Evolutionary conservation across 2,888 invertebrate genomes (phyloP).

Genomic region (Temnothorax ravouxi): DNA sequence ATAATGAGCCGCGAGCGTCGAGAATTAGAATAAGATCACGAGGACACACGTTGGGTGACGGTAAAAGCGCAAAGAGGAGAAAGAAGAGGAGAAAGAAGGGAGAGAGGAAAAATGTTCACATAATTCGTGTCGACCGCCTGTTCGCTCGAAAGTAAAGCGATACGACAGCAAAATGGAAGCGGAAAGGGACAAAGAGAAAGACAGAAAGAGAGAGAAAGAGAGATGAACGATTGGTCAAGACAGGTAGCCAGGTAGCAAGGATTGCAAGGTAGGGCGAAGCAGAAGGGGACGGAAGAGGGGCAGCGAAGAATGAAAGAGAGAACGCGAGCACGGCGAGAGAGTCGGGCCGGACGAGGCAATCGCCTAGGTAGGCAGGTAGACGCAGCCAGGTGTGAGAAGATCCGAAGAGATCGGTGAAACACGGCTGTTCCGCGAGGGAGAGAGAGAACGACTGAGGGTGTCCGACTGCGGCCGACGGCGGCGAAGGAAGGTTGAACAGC

Average conservation of each 20-base stretch:
- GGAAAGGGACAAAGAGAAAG: conserved; percentile 27
- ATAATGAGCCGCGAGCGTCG: conserved; percentile 71
- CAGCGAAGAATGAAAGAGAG: conserved; percentile 30
- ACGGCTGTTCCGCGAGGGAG: conserved; percentile 67
- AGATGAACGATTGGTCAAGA: conserved; percentile 71
- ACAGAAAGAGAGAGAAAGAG: conserved; percentile 20
- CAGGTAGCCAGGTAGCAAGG: conserved; percentile 75
- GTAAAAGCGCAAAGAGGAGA: not conserved
- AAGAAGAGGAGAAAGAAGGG: not conserved
- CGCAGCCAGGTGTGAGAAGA: conserved; percentile 82
- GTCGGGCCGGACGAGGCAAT: conserved; percentile 74
- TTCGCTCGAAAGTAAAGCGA: conserved; percentile 45
- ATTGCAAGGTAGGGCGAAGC: conserved; percentile 53
- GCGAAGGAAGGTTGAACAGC: conserved; percentile 80
- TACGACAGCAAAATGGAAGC: conserved; percentile 55
- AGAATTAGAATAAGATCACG: conserved; percentile 67
- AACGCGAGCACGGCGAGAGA: conserved; percentile 62
- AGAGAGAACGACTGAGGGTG: conserved; percentile 73
- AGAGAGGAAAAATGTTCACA: conserved; percentile 62
- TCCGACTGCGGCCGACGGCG: conserved; percentile 72
- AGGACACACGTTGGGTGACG: conserved; percentile 37
- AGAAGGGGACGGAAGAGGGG: conserved; percentile 38
- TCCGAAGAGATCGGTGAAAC: conserved; percentile 80
- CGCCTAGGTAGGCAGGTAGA: conserved; percentile 78
- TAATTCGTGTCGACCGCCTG: conserved; percentile 53